Evolutionary conservation across 2,113 vertebrate species (phyloP).

Genomic region (Zosterops borbonicus): DNA sequence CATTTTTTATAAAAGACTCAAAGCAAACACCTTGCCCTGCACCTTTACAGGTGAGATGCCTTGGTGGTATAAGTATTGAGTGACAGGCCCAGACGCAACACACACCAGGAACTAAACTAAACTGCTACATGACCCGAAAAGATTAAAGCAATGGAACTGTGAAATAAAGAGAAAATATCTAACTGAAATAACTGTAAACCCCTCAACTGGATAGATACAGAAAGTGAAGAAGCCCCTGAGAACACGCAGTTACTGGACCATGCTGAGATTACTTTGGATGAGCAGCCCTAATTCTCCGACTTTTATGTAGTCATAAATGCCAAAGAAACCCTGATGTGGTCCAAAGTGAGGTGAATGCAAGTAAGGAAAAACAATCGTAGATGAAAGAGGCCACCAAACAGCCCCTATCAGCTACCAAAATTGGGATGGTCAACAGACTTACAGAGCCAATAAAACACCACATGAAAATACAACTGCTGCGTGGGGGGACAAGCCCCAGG

Average conservation of each 20-base stretch:
- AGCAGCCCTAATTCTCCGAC: conserved; percentile 39
- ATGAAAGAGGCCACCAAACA: neutral
- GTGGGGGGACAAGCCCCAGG: neutral
- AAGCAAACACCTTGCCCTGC: neutral
- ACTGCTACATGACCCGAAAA: conserved; percentile 23
- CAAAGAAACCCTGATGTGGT: neutral
- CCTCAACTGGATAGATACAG: neutral
- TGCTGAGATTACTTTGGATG: neutral
- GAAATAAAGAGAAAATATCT: conserved; percentile 45
- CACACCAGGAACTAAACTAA: conserved; percentile 7
- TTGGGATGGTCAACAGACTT: neutral
- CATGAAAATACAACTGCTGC: neutral
- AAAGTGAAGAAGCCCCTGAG: conserved; percentile 12
- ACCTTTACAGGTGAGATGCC: conserved; percentile 41
- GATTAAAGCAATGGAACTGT: conserved; percentile 47
- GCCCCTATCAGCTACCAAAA: neutral
- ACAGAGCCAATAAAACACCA: neutral
- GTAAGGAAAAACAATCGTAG: neutral
- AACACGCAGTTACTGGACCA: neutral
- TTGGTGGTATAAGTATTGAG: neutral
- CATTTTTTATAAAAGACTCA: neutral
- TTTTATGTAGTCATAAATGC: conserved; percentile 34
- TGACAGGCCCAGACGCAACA: neutral
- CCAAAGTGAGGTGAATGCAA: neutral
- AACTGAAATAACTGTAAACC: conserved; percentile 46